phyloP scores from a whole-genome alignment of 2,888 invertebrate genomes.

The Cactoblastis cactorum region DNA sequence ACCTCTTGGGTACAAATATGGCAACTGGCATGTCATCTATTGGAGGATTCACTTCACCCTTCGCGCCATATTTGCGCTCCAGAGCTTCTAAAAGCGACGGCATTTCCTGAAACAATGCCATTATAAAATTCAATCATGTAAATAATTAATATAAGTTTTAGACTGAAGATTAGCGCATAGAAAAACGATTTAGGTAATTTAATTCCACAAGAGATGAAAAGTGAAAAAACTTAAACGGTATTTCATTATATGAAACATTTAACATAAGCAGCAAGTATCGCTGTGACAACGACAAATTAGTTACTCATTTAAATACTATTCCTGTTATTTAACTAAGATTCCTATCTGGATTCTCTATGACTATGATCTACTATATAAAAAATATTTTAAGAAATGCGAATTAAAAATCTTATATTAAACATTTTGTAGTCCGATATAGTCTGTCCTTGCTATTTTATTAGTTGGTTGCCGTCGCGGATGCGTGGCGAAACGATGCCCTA shows the following conservation, averaged over 20 bases:
- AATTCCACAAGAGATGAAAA: too few relatives aligned
- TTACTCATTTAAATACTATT: too few relatives aligned
- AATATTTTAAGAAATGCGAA: background rate
- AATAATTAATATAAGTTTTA: background rate
- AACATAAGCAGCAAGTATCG: too few relatives aligned
- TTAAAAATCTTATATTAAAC: background rate
- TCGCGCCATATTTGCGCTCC: slow-evolving; percentile 89
- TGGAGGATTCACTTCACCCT: slow-evolving; percentile 81
- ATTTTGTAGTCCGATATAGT: background rate
- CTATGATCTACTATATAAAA: background rate
- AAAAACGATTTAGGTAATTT: too few relatives aligned
- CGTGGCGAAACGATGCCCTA: slow-evolving; percentile 33
- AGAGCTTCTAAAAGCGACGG: slow-evolving; percentile 94
- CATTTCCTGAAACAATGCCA: slow-evolving; percentile 77
- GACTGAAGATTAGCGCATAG: too few relatives aligned
- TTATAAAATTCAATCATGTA: background rate
- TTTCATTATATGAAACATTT: too few relatives aligned
- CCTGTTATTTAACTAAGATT: too few relatives aligned
- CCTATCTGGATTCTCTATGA: background rate
- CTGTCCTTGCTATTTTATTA: slow-evolving; percentile 5
- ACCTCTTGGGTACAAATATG: too few relatives aligned
- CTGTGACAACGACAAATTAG: too few relatives aligned
- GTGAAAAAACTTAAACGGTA: too few relatives aligned
- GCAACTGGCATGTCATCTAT: slow-evolving; percentile 85
- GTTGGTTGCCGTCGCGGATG: slow-evolving; percentile 25